phyloP scores from a whole-genome alignment of 35 echinoderm and acorn worm genomes.

The Amphiura filiformis region DNA sequence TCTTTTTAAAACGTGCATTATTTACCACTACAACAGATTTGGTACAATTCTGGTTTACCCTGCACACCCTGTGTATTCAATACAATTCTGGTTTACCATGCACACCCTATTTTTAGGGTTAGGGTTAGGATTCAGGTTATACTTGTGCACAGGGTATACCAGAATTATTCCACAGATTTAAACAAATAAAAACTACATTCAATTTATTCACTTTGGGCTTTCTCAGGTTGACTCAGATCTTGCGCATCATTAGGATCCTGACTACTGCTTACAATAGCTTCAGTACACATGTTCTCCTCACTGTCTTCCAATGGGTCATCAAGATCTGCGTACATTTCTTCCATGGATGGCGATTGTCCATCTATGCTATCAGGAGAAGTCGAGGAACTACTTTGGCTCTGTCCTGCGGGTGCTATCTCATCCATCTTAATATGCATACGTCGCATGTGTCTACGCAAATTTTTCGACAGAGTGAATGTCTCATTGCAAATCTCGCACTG shows the following conservation, averaged over 20 bases:
- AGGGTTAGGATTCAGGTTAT: too few species aligned
- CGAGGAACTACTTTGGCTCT: neutral
- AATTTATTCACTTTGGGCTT: too few species aligned
- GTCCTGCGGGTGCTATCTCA: neutral
- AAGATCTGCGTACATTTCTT: slow-evolving; percentile 15
- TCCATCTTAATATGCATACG: slow-evolving; percentile 75
- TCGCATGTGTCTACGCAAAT: slow-evolving; percentile 78
- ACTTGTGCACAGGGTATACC: too few species aligned
- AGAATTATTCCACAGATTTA: too few species aligned
- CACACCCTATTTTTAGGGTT: too few species aligned
- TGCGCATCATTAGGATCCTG: slow-evolving; percentile 9
- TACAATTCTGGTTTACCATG: too few species aligned
- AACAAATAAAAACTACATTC: too few species aligned
- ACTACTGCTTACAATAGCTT: slow-evolving; percentile 34
- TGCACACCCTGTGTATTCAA: too few species aligned
- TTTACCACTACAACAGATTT: too few species aligned
- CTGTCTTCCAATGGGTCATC: neutral
- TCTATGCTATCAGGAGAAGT: neutral
- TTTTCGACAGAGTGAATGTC: slow-evolving; percentile 86
- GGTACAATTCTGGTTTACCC: too few species aligned
- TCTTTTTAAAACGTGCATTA: too few species aligned
- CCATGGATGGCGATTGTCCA: neutral
- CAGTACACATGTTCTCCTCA: neutral
- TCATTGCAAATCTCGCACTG: slow-evolving; percentile 84
- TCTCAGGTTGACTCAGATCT: too few species aligned